Percentiles rank a stretch among this genome's conserved stretches.
Conservation (phyloP, 2,113 vertebrate species). For the Geothlypis trichas region DNA sequence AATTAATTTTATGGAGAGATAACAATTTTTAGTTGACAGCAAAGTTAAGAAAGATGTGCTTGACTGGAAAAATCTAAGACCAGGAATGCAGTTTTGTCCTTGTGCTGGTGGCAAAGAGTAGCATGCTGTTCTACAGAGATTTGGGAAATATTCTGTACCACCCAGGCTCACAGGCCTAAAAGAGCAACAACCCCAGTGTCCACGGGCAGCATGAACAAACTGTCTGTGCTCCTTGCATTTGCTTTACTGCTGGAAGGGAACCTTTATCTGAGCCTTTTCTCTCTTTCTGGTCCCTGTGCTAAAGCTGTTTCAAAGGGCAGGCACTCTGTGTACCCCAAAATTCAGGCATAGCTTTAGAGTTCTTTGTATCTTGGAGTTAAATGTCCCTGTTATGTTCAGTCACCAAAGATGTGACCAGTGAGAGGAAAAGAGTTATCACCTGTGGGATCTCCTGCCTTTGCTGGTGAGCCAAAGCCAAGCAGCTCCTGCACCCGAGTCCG, state of each 20-base stretch:
- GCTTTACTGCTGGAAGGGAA: not conserved
- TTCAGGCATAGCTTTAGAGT: not conserved
- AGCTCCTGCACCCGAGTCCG: not conserved
- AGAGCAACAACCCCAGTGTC: not conserved
- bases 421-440: not conserved
- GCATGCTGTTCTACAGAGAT: not conserved
- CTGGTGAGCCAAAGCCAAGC: not conserved
- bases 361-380: not conserved
- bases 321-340: accelerated
- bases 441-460: not conserved
- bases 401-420: not conserved
- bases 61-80: not conserved
- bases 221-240: not conserved
- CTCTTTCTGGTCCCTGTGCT: not conserved
- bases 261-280: not conserved
- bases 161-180: not conserved
- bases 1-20: not conserved
- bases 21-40: not conserved
- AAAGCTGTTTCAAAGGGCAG: not conserved
- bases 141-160: not conserved
- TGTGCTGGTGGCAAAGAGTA: not conserved
- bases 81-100: not conserved
- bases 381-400: not conserved
- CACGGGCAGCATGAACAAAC: not conserved
- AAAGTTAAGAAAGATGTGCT: not conserved